Evolutionary conservation across 1,140 invertebrate species (phyloP), one percentile per base, ranked within the genome.

Genomic region (Nylanderia fulva): DNA sequence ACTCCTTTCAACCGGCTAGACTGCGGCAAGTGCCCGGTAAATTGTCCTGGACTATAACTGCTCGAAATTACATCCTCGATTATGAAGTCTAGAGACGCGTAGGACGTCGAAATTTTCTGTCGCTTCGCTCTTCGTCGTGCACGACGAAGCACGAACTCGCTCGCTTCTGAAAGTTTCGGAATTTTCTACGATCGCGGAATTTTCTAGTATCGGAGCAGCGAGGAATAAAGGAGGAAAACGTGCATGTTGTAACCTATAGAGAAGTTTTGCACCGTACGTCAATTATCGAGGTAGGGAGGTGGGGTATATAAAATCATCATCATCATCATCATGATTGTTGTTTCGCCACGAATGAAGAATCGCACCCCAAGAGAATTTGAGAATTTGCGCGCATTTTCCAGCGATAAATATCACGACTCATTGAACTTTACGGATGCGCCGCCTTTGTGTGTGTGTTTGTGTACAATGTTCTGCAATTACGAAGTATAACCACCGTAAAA

Each of bases 11-110:
- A 52, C 52, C 77, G 80, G 29, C 42, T 56, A 76, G 45, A 84
- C 33, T 29, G 13, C 69, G 56, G 39, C 80, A 52, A 88, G 61
- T 56, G 75, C 66, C 61, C 75, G 60, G 68, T 56, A 85, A 88
- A 88, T 88, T 88, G 75, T 88, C 74, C 86, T 85, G 86, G 83
- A 33, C 29, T 69, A 63, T 85, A 88, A 85, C 86, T 82, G 87
- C 68, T 88, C 84, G 84, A 88, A 88, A 88, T 88, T 89, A 89
- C 86, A 89, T 88, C 84, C 88, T 88, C 84, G 86, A 89, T 89
- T 89, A 88, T 82, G 86, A 88, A 85, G 75, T 60, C 74, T 39
- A 75, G 83, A 48, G 68, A 85, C 87, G 87, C 83, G 87, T 85
- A 69, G 86, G 87, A 88, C 75, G 87, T 87, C 83, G 86, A 88